Percentiles rank a stretch among this genome's conserved stretches.
Conservation (phyloP, 2,797 vertebrate species). For the Myotis findleyi region DNA sequence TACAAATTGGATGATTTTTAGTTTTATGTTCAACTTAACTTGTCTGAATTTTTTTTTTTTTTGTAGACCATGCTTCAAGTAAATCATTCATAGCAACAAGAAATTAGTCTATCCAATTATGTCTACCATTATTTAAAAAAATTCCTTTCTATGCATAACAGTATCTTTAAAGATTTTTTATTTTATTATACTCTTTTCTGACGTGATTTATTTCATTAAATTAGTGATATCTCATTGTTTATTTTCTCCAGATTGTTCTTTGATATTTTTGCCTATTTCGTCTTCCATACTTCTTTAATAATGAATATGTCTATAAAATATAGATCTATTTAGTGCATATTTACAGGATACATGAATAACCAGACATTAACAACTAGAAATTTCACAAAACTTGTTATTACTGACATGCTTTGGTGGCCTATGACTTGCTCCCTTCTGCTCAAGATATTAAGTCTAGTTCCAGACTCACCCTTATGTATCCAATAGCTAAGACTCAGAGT, state of each 20-base stretch:
- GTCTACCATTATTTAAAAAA: conserved; percentile 13
- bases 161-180: background rate
- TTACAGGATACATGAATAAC: background rate
- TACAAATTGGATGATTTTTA: background rate
- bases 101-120: background rate
- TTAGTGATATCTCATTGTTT: background rate
- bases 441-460: background rate
- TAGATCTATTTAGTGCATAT: background rate
- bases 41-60: background rate
- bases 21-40: background rate
- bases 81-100: background rate
- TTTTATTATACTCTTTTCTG: background rate
- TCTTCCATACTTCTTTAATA: background rate
- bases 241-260: background rate
- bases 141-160: background rate
- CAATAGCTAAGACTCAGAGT: background rate
- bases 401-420: background rate
- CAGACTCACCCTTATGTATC: background rate
- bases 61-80: background rate
- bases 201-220: background rate
- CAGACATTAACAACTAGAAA: background rate
- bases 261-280: background rate
- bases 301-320: background rate
- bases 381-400: background rate
- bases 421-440: background rate